Evolutionary conservation across 2,113 vertebrate species (phyloP).

Genomic region (pig (Sus scrofa)): DNA sequence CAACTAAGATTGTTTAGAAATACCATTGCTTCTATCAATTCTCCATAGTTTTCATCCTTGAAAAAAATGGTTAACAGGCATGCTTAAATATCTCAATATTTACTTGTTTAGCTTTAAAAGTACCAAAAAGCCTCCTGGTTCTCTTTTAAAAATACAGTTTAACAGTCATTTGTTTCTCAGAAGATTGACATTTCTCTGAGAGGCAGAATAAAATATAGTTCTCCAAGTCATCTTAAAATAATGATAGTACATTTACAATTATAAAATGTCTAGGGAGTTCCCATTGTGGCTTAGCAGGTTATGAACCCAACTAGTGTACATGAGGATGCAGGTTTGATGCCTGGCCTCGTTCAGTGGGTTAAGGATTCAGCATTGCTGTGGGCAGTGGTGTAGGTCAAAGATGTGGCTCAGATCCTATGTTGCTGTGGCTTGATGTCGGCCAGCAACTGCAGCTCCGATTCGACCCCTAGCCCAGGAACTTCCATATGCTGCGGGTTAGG

Average conservation of each 20-base stretch:
- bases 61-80: constrained; percentile 27
- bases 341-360: no score
- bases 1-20: constrained; percentile 67
- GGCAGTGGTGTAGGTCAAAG: no score
- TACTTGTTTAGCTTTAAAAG: constrained; percentile 34
- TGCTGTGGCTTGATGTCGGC: no score
- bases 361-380: no score
- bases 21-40: constrained; percentile 19
- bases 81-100: neutral
- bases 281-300: no score
- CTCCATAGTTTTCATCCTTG: constrained; percentile 67
- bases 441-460: no score
- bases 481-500: no score
- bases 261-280: neutral
- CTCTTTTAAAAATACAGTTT: constrained; percentile 25
- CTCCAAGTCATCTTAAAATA: neutral
- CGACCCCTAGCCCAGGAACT: no score
- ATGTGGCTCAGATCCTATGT: no score
- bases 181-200: neutral
- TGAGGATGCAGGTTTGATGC: no score
- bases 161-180: neutral
- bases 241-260: neutral
- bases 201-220: neutral
- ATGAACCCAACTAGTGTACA: no score
- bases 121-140: neutral